These are phyloP conservation scores for Oreochromis aureus DNA, from an alignment of 2,113 vertebrate species.

Conservation along the genomic window DNA sequence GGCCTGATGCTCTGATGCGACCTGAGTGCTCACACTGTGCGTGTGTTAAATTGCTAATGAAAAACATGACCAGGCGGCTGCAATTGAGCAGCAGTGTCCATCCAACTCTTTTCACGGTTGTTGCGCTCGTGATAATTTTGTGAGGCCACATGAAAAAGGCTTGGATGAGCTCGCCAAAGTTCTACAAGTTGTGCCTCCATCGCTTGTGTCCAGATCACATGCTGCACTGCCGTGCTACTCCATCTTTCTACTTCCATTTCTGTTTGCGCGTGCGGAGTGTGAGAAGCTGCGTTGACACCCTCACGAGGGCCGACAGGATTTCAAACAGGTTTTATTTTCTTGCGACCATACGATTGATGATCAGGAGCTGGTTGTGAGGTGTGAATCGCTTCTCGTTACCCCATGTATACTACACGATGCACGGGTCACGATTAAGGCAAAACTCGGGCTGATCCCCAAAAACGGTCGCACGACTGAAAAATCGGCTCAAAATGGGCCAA, in stretches of 20 bases:
- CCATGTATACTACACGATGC: background rate
- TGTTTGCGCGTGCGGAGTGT: background rate
- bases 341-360: background rate
- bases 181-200: background rate
- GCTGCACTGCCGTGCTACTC: background rate
- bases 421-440: background rate
- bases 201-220: background rate
- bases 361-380: background rate
- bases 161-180: background rate
- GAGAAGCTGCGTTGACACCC: background rate
- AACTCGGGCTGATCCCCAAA: accelerated
- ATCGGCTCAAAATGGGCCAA: background rate
- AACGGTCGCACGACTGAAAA: accelerated
- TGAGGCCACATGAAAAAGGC: background rate
- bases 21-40: background rate
- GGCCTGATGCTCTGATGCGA: accelerated
- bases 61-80: background rate
- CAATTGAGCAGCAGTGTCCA: background rate
- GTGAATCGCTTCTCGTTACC: background rate
- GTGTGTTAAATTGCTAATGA: background rate
- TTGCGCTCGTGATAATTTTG: background rate
- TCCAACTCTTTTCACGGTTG: background rate
- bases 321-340: background rate
- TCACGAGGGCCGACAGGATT: background rate
- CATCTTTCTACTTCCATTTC: background rate